Conservation (phyloP, 2,888 invertebrate species). For the Schizaphis graminum region DNA sequence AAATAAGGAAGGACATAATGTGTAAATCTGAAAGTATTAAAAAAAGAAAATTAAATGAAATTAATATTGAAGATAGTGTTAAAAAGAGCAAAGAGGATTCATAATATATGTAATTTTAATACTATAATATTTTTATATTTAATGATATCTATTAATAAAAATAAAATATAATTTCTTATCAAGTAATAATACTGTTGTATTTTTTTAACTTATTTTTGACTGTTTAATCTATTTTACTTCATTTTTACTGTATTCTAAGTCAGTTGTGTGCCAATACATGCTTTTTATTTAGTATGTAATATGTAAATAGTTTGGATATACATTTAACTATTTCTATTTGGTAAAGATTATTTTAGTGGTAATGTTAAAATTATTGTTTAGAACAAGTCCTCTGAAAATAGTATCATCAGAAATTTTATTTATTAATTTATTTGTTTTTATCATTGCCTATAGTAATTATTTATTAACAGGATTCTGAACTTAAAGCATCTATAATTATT, state of each 20-base stretch:
- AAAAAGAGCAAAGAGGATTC: conserved; percentile 35
- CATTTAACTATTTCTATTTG: neutral
- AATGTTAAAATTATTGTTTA: too few relatives aligned
- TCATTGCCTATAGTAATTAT: neutral
- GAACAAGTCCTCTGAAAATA: neutral
- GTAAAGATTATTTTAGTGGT: neutral
- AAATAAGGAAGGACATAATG: conserved; percentile 76
- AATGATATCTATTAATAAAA: neutral
- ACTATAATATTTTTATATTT: neutral
- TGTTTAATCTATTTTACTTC: neutral
- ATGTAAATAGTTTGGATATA: neutral
- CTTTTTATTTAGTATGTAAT: neutral
- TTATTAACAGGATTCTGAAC: neutral
- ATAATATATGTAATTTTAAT: conserved; percentile 3
- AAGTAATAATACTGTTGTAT: neutral
- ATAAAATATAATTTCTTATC: conserved; percentile 11
- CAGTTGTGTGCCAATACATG: neutral
- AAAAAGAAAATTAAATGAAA: conserved; percentile 54
- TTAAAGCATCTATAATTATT: neutral
- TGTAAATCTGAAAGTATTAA: conserved; percentile 43
- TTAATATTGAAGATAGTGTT: neutral
- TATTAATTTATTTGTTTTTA: neutral
- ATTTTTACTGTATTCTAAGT: neutral
- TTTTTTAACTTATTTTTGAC: conserved; percentile 13
- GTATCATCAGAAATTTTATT: neutral